Percentiles rank a stretch among this genome's conserved stretches.
These are phyloP conservation scores for Cnemophilus loriae DNA, from an alignment of 2,113 vertebrate genomes.

Conservation along the genomic window DNA sequence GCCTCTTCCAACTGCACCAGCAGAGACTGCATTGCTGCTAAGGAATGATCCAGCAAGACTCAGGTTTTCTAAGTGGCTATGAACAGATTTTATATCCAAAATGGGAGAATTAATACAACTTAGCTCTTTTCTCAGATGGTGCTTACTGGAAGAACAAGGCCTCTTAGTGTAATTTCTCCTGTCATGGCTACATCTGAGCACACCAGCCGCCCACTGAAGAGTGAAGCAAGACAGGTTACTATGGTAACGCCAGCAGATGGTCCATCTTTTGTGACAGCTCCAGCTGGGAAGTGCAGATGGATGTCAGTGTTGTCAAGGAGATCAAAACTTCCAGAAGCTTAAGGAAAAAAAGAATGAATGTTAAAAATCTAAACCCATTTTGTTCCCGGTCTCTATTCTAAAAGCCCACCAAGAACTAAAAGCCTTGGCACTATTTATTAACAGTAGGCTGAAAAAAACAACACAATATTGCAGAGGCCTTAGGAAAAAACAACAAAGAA, in stretches of 20 bases:
- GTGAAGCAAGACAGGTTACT: conserved; percentile 94
- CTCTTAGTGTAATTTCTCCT: conserved; percentile 95
- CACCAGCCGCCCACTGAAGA: conserved; percentile 91
- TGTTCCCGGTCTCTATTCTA: background rate
- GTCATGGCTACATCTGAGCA: conserved; percentile 97
- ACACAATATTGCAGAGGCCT: background rate
- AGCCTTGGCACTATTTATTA: background rate
- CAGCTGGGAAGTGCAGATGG: conserved; percentile 98
- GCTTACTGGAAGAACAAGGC: conserved; percentile 94
- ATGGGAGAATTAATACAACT: background rate
- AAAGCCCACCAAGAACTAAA: background rate
- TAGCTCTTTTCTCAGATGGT: background rate
- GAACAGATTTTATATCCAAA: background rate
- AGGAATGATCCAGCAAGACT: background rate
- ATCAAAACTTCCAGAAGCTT: conserved; percentile 90
- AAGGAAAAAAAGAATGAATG: conserved; percentile 45
- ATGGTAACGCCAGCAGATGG: conserved; percentile 98
- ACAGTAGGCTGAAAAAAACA: background rate
- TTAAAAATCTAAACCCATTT: conserved; percentile 51
- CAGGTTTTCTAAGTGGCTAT: background rate
- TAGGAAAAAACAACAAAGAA: background rate
- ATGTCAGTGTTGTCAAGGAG: conserved; percentile 97
- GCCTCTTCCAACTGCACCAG: background rate
- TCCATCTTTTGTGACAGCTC: conserved; percentile 97
- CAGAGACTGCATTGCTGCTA: background rate